phyloP scores from a whole-genome alignment of 2,888 invertebrate genomes.

The Spicauda simplicius region DNA sequence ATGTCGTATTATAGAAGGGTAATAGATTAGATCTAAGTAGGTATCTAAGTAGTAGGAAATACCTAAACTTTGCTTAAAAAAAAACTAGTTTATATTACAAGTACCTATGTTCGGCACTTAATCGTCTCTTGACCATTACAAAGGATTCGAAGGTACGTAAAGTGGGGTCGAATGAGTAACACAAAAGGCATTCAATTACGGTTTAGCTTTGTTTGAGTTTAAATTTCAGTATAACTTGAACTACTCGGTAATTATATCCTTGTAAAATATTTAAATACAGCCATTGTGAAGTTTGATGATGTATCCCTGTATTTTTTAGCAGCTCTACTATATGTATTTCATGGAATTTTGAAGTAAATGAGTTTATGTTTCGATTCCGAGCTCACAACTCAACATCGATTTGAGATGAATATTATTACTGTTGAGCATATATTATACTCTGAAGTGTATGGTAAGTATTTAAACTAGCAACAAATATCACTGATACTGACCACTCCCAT shows the following conservation, averaged over 20 bases:
- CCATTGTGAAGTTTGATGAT: not conserved
- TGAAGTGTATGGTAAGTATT: no score
- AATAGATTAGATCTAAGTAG: no score
- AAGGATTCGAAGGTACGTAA: not conserved
- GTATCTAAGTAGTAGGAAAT: no score
- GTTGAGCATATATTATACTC: no score
- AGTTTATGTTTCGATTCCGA: no score
- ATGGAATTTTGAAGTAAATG: no score
- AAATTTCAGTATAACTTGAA: not conserved
- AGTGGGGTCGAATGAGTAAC: conserved; percentile 1
- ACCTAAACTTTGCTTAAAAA: no score
- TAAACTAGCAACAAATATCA: no score
- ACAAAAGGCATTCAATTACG: not conserved
- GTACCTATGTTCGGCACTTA: not conserved
- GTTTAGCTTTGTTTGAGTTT: not conserved
- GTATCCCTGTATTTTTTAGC: not conserved
- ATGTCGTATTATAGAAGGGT: no score
- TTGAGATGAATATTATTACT: no score
- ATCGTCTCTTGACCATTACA: not conserved
- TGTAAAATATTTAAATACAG: not conserved
- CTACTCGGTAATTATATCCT: not conserved
- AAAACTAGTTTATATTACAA: not conserved
- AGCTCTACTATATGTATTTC: not conserved
- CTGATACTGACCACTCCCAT: no score
- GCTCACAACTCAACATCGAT: no score